Conservation (phyloP, 2,113 vertebrate species). For the Elephas maximus region DNA sequence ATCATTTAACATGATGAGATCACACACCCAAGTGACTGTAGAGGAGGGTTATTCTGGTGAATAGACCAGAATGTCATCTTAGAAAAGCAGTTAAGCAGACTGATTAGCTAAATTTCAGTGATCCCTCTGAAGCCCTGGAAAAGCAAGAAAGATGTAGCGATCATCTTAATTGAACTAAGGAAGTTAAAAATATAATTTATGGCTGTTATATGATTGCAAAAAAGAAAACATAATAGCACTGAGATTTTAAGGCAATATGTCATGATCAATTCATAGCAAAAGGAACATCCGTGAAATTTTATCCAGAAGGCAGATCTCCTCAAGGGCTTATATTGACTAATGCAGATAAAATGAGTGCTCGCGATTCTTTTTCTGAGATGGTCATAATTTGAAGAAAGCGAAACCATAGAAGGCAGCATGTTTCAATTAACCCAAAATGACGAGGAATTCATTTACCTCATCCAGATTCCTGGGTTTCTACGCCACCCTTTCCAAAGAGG, state of each 20-base stretch:
- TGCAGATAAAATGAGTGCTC: constrained; percentile 5
- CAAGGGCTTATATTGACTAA: not conserved
- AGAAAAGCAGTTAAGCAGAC: not conserved
- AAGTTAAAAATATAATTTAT: not conserved
- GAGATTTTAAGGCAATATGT: constrained; percentile 4
- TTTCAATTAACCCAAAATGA: constrained; percentile 25
- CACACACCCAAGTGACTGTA: not conserved
- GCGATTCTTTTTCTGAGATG: not conserved
- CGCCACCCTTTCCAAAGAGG: not conserved
- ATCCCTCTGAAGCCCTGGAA: not conserved
- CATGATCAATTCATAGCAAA: not conserved
- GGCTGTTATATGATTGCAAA: not conserved
- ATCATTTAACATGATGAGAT: constrained; percentile 43
- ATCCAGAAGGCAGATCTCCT: not conserved
- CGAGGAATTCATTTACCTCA: not conserved
- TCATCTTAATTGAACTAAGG: not conserved
- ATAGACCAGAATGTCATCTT: not conserved
- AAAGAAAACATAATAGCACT: not conserved
- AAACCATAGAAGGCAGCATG: not conserved
- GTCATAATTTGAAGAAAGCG: constrained; percentile 23
- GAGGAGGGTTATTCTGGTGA: not conserved
- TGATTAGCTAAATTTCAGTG: not conserved
- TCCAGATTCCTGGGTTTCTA: not conserved
- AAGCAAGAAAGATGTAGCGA: not conserved
- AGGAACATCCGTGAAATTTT: constrained; percentile 32